Conservation (phyloP, 2,797 vertebrate species). For the Podargus strigoides region DNA sequence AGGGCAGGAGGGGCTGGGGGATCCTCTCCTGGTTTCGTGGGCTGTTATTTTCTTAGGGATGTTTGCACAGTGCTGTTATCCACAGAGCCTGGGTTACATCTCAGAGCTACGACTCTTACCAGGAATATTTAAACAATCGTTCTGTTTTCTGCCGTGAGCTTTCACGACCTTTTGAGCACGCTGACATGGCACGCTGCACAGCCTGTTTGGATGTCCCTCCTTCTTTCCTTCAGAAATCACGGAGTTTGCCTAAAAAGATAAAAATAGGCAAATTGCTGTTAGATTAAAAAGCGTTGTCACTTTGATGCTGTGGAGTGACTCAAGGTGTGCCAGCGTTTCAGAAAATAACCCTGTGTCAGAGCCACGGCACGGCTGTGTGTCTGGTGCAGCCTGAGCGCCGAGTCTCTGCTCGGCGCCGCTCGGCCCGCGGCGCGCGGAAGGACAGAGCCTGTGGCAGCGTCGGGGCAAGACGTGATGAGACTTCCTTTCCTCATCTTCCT, state of each 20-base stretch:
- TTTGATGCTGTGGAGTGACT: neutral
- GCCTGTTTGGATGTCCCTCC: too few relatives aligned
- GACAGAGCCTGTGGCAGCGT: rapidly evolving
- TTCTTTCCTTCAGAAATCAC: neutral
- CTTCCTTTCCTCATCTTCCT: neutral
- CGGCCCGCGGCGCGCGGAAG: neutral
- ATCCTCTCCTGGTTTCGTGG: too few relatives aligned
- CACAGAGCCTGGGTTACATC: neutral
- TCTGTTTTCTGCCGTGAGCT: neutral
- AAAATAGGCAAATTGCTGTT: neutral
- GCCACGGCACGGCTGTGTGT: rapidly evolving
- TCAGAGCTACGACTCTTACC: neutral
- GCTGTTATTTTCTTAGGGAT: too few relatives aligned
- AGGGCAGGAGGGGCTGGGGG: neutral
- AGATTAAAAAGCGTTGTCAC: neutral
- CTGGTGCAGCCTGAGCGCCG: neutral
- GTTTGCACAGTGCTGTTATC: neutral
- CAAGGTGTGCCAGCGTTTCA: neutral
- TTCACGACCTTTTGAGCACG: too few relatives aligned
- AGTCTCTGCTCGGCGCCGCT: neutral
- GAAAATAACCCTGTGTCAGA: neutral
- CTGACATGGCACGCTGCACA: too few relatives aligned
- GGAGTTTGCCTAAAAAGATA: neutral
- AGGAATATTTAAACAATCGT: neutral
- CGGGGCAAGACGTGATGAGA: neutral